These are phyloP conservation scores for Euclidia mi DNA, from an alignment of 2,888 invertebrate species.

Conservation along the genomic window DNA sequence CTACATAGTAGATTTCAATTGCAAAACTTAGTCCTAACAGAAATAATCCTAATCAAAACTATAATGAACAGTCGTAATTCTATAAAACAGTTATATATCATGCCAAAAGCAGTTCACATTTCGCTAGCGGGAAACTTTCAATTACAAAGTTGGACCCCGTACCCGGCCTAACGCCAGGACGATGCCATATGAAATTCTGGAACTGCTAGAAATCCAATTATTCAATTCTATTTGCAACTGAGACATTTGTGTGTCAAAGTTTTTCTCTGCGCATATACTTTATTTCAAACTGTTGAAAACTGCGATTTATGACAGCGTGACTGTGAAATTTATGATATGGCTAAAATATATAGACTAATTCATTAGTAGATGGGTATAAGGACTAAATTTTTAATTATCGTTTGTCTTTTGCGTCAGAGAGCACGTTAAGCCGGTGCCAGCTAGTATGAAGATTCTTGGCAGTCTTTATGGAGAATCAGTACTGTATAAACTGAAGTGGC, in stretches of 20 bases:
- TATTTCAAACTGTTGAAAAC: conserved; percentile 11
- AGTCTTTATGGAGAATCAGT: no score
- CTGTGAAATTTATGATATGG: no score
- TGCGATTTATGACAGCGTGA: conserved; percentile 17
- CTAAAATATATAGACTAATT: no score
- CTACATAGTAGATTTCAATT: no score
- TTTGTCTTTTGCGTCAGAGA: no score
- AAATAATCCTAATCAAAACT: conserved; percentile 35
- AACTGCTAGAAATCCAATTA: conserved; percentile 77
- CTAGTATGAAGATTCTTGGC: no score
- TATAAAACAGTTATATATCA: conserved; percentile 61
- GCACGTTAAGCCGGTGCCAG: no score
- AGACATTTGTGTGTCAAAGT: conserved; percentile 65
- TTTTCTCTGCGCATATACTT: conserved; percentile 48
- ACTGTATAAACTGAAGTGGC: no score
- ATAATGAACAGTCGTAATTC: conserved; percentile 48
- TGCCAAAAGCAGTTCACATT: conserved; percentile 60
- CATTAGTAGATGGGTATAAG: no score
- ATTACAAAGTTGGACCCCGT: conserved; percentile 70
- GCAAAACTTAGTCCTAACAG: no score
- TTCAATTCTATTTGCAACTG: conserved; percentile 69
- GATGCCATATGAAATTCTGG: conserved; percentile 60
- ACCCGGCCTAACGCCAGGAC: conserved; percentile 73
- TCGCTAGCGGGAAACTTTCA: conserved; percentile 67
- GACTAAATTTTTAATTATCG: no score